phyloP scores from a whole-genome alignment of 2,888 invertebrate genomes.

The Leucophenga maculata region DNA sequence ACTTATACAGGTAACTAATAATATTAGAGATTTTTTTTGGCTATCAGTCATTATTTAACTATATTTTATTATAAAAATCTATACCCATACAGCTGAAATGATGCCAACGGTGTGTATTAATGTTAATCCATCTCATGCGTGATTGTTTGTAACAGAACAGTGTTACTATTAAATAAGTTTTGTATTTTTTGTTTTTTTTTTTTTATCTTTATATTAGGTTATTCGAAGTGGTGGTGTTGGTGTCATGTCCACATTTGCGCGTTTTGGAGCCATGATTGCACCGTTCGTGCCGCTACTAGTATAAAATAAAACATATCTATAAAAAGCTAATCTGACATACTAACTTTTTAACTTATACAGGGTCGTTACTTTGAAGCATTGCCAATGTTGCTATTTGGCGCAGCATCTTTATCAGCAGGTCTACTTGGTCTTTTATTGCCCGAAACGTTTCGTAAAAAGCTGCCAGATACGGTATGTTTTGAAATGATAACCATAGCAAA shows the following conservation, averaged over 20 bases:
- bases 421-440: slow-evolving; percentile 13
- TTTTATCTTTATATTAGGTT: slow-evolving; percentile 51
- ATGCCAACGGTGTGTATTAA: slow-evolving; percentile 67
- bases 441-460: slow-evolving; percentile 73
- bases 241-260: slow-evolving; percentile 75
- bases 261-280: slow-evolving; percentile 77
- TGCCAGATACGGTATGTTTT: slow-evolving; percentile 76
- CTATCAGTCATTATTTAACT: no score
- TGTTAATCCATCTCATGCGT: neutral
- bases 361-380: slow-evolving; percentile 73
- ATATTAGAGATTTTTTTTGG: no score
- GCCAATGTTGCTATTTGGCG: slow-evolving; percentile 73
- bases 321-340: neutral
- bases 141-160: no score
- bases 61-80: slow-evolving; percentile 49
- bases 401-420: slow-evolving; percentile 20
- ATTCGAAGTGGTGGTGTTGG: slow-evolving; percentile 77
- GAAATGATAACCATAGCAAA: neutral
- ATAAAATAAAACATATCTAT: slow-evolving; percentile 39
- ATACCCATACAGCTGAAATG: slow-evolving; percentile 75
- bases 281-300: slow-evolving; percentile 78
- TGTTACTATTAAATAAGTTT: slow-evolving; percentile 1
- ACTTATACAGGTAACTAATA: slow-evolving; percentile 73
- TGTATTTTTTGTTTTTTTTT: slow-evolving; percentile 7
- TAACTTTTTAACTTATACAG: slow-evolving; percentile 57